These are phyloP conservation scores for Sebastiscus tertius DNA, from an alignment of 2,797 vertebrate genomes.

Conservation along the genomic window DNA sequence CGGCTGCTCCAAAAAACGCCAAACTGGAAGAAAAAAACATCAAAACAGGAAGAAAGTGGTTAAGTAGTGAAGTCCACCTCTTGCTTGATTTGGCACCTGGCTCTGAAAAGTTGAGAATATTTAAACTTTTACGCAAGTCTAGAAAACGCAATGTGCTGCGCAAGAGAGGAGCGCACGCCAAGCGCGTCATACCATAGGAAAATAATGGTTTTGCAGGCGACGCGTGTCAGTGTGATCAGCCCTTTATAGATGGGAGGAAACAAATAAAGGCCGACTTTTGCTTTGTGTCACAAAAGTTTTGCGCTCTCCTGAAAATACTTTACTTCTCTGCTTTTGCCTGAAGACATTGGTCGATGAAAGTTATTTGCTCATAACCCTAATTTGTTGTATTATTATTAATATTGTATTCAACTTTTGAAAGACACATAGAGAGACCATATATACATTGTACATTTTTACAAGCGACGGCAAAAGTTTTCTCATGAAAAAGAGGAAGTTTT, in stretches of 20 bases:
- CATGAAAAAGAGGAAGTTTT: not conserved
- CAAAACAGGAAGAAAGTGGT: no score
- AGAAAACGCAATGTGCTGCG: rapidly evolving
- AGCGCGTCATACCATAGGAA: no score
- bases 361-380: not conserved
- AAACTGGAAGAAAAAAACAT: no score
- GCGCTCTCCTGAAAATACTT: not conserved
- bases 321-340: no score
- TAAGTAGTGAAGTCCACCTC: no score
- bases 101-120: rapidly evolving
- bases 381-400: not conserved
- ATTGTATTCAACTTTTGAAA: not conserved
- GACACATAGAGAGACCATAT: not conserved
- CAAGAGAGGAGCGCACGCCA: no score
- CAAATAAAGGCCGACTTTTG: no score
- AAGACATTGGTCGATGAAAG: not conserved
- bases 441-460: not conserved
- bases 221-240: no score
- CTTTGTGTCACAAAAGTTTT: not conserved
- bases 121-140: no score
- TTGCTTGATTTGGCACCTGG: no score
- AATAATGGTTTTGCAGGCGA: no score
- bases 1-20: no score
- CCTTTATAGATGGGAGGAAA: rapidly evolving
- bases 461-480: not conserved